Conservation (phyloP, 2,797 vertebrate genomes). For the Parambassis ranga region DNA sequence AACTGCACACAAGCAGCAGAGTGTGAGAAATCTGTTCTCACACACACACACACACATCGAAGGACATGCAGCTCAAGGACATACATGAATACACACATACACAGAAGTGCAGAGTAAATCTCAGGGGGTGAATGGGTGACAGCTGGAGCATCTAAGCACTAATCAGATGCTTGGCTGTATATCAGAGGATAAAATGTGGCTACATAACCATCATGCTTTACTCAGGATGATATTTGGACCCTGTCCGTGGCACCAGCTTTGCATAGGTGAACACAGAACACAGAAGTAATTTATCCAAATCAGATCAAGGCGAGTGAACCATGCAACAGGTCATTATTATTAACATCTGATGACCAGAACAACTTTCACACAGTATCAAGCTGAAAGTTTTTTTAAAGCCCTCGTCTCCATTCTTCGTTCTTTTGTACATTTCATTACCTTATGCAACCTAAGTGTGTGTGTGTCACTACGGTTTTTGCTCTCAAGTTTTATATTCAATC, state of each 20-base stretch:
- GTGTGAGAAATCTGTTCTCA: not conserved
- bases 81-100: not conserved
- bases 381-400: too few species aligned
- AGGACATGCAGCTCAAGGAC: not conserved
- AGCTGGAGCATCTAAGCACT: not conserved
- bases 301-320: not conserved
- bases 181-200: not conserved
- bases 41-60: not conserved
- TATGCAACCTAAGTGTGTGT: too few species aligned
- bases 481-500: too few species aligned
- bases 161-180: not conserved
- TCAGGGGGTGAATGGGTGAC: not conserved
- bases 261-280: not conserved
- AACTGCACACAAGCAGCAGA: not conserved
- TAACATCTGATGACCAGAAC: not conserved
- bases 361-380: too few species aligned
- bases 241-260: too few species aligned
- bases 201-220: too few species aligned
- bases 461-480: too few species aligned
- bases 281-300: not conserved
- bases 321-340: not conserved
- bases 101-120: not conserved
- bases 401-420: too few species aligned
- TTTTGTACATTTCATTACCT: too few species aligned
- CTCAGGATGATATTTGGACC: too few species aligned